Evolutionary conservation across 2,113 vertebrate genomes (phyloP), one percentile per base, ranked within the genome.

Genomic region (Merops nubicus): DNA sequence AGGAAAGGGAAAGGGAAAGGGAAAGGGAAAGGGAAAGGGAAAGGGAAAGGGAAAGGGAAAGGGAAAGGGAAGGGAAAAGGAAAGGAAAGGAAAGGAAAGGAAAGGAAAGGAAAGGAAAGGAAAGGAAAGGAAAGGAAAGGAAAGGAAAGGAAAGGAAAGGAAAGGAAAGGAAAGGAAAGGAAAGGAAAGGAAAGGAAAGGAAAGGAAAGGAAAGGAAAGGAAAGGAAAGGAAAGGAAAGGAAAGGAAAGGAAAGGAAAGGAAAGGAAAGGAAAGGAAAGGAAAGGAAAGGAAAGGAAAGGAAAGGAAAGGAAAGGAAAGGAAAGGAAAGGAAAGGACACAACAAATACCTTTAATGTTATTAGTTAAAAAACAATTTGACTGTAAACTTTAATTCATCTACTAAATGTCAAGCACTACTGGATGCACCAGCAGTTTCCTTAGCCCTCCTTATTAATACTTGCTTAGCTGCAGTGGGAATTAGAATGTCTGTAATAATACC

Each of bases 401-500:
- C 96, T 95, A 92, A 96, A 94, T 89, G 89, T 94, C 97, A 95
- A 85, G 81, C 93, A 54, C 93, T 9, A 48, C 54, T 89, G 92
- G 94, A 92, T 85, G 76, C 47, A 95, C 51, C 69, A 48, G 89
- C 74, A 72, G 75, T 92, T 93, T 91, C 69, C 72, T 50, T 85
- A 76, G 85, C 76, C 75, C 72, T 94, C 81, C 67, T 88, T 94
- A 93, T 94, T 96, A 96, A 97, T 91, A 84, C 43, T 31, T 54
- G 57, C 96, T 97, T 91, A 95, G 88, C 47, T 62, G 85, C 90
- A 53, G 60, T 38, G 88, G 94, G 97, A 97, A 97, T 97, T 95
- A 96, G 97, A 74, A 91, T 93, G 80, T 97, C 88, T 53, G 22
- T 95, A 91, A 96, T 96, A 89, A 96, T 43, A 95, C 47, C 78